Conservation (phyloP, 2,113 vertebrate species). For the Sarotherodon lohbergeri region DNA sequence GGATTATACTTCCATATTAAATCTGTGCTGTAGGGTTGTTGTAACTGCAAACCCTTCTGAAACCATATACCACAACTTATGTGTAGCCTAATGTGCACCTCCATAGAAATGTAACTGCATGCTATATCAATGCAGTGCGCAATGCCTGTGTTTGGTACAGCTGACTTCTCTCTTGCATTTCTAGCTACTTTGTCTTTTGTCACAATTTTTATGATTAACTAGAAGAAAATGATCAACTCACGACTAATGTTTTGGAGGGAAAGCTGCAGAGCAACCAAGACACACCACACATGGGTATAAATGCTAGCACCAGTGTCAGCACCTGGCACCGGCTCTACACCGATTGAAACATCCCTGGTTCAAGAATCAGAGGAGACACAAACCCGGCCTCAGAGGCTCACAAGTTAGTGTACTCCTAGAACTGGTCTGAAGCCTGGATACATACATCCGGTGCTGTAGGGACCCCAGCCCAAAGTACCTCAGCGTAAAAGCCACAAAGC, state of each 20-base stretch:
- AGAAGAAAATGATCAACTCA: neutral
- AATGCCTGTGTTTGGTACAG: neutral
- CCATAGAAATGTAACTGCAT: neutral
- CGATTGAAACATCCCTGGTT: neutral
- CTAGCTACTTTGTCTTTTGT: neutral
- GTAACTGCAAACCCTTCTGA: neutral
- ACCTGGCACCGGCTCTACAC: neutral
- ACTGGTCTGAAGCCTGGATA: accelerated
- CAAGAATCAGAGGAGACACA: neutral
- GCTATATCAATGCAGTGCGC: neutral
- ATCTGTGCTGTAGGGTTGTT: neutral
- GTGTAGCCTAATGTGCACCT: neutral
- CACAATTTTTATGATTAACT: neutral
- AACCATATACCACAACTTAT: accelerated
- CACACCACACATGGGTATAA: neutral
- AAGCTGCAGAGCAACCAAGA: neutral
- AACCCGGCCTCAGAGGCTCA: neutral
- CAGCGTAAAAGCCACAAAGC: neutral
- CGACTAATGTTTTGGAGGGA: neutral
- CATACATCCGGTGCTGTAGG: neutral
- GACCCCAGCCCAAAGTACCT: neutral
- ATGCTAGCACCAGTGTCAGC: neutral
- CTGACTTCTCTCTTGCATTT: neutral
- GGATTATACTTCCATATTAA: neutral
- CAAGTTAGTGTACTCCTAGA: neutral